Conservation (phyloP, 2,113 vertebrate genomes). For the Cyanoramphus novaezelandiae region DNA sequence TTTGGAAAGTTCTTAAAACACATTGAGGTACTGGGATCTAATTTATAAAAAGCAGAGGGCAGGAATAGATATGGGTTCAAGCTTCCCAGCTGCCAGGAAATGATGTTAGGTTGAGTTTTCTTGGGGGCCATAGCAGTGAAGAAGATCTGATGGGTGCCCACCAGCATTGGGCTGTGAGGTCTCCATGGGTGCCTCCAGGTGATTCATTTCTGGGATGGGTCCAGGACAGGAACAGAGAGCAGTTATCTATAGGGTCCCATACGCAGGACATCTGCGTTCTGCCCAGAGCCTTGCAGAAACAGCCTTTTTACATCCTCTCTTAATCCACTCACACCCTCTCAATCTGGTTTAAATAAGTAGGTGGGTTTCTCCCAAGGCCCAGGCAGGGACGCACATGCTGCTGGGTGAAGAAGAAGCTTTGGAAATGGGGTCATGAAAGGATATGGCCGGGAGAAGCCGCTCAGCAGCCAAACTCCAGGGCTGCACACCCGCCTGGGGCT, state of each 20-base stretch:
- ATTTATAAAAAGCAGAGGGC: constrained; percentile 34
- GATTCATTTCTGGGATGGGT: fast-evolving
- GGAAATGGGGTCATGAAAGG: neutral
- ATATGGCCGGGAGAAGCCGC: neutral
- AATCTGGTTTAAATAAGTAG: neutral
- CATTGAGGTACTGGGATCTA: neutral
- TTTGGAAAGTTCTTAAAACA: constrained; percentile 23
- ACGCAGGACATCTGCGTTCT: neutral
- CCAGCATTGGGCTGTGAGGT: neutral
- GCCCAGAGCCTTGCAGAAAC: neutral
- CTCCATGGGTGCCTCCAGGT: neutral
- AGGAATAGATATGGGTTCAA: neutral
- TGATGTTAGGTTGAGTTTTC: neutral
- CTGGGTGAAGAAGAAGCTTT: neutral
- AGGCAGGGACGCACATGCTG: neutral
- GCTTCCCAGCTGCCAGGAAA: constrained; percentile 1
- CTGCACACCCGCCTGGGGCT: neutral
- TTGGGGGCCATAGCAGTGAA: neutral
- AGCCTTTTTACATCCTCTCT: neutral
- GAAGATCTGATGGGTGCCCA: neutral
- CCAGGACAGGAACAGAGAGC: neutral
- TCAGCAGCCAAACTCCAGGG: neutral
- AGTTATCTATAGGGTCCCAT: neutral
- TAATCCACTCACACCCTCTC: neutral
- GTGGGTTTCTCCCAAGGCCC: neutral